Percentiles rank a stretch among this genome's conserved stretches.
Evolutionary conservation across 2,888 invertebrate species (phyloP).

Genomic region (Caenorhabditis sp.): DNA sequence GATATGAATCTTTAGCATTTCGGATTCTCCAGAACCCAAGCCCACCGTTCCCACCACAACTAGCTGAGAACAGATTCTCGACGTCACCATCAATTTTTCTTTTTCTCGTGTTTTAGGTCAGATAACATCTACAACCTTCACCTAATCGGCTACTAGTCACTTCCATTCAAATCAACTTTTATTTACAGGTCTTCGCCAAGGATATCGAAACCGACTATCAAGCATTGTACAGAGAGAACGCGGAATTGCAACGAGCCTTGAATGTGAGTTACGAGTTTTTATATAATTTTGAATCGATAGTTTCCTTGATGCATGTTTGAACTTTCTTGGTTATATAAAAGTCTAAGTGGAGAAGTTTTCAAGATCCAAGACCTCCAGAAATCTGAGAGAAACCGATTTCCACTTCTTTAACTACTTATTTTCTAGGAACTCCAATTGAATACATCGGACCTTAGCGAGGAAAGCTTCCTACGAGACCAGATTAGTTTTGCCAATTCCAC

Average conservation of each 20-base stretch:
- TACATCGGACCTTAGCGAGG: conserved; percentile 68
- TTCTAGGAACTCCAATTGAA: conserved; percentile 70
- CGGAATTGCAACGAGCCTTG: conserved; percentile 71
- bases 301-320: no score
- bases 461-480: conserved; percentile 77
- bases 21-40: not conserved
- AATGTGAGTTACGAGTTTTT: conserved; percentile 64
- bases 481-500: conserved; percentile 77
- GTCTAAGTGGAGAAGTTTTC: no score
- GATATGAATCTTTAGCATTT: conserved; percentile 47
- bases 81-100: conserved; percentile 41
- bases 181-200: conserved; percentile 70
- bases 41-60: not conserved
- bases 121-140: conserved; percentile 54
- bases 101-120: conserved; percentile 28
- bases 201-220: conserved; percentile 72
- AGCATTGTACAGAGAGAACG: conserved; percentile 75
- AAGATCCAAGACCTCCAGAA: no score
- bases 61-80: conserved; percentile 6
- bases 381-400: no score
- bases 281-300: no score
- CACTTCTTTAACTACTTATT: not conserved
- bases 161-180: conserved; percentile 36
- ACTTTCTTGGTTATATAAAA: no score
- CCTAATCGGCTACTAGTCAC: conserved; percentile 32